These are phyloP conservation scores for Chondrosia reniformis DNA, from an alignment of 37 sponge, comb jelly and placozoan species.

Conservation along the genomic window DNA sequence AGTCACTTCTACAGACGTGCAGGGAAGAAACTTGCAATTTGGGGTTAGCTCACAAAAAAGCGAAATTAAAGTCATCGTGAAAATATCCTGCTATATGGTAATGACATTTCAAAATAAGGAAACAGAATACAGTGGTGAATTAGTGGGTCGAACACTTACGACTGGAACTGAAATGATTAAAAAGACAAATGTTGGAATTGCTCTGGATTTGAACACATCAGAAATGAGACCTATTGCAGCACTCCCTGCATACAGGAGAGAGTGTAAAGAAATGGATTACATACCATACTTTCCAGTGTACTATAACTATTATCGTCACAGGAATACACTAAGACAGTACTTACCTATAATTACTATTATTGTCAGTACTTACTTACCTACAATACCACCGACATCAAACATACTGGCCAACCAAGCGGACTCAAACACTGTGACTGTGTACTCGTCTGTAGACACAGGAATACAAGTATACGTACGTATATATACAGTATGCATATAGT, in stretches of 20 bases:
- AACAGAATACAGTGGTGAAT: no score
- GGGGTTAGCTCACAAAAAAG: background rate
- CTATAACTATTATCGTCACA: no score
- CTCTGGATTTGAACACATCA: constrained; percentile 57
- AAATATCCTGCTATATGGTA: no score
- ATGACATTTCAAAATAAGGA: no score
- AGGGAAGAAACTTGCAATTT: no score
- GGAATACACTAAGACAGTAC: no score
- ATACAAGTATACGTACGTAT: background rate
- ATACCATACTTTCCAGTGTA: no score
- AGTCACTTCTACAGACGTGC: no score
- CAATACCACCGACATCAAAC: constrained; percentile 84
- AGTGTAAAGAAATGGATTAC: no score
- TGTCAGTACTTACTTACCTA: constrained; percentile 26
- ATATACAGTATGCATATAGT: background rate
- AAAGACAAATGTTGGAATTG: constrained; percentile 41
- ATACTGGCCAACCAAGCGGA: constrained; percentile 65
- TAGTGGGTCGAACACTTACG: constrained; percentile 43
- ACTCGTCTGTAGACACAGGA: background rate
- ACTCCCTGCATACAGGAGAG: constrained; percentile 33
- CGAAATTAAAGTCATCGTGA: background rate
- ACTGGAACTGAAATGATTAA: constrained; percentile 52
- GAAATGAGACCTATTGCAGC: constrained; percentile 59
- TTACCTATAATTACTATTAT: no score
- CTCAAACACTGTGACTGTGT: background rate